Percentiles rank a stretch among this genome's conserved stretches.
These are phyloP conservation scores for Xenopus borealis DNA, from an alignment of 2,113 vertebrate genomes.

Conservation along the genomic window DNA sequence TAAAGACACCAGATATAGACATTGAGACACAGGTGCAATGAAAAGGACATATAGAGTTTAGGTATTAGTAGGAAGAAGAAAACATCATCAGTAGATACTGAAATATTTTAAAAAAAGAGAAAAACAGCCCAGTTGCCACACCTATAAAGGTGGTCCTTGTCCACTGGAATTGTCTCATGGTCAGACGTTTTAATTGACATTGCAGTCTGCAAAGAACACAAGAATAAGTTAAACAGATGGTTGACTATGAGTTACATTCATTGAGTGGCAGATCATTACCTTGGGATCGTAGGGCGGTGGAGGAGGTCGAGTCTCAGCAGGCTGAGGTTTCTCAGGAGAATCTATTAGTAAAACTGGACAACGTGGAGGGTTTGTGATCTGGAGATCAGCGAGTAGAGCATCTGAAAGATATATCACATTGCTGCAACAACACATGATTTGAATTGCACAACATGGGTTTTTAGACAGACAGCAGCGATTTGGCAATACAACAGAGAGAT, in stretches of 20 bases:
- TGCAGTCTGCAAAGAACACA: not conserved
- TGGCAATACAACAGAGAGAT: too few species aligned
- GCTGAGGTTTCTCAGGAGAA: not conserved
- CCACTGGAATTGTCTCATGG: not conserved
- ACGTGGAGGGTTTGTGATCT: conserved; percentile 16
- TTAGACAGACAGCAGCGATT: too few species aligned
- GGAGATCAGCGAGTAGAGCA: conserved; percentile 20
- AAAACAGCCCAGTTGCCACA: not conserved
- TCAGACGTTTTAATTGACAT: not conserved
- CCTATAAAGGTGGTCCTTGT: conserved; percentile 30
- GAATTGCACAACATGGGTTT: too few species aligned
- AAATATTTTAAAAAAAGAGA: not conserved
- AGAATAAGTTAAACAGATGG: not conserved
- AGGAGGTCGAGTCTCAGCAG: conserved; percentile 1
- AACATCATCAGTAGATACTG: too few species aligned
- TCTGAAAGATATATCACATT: not conserved
- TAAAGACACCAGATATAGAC: not conserved
- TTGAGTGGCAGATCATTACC: not conserved
- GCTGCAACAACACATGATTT: not conserved
- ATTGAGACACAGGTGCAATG: conserved; percentile 53
- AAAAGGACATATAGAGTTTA: conserved; percentile 45
- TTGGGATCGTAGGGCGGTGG: conserved; percentile 21
- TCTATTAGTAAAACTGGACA: conserved; percentile 27
- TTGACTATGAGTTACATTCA: not conserved
- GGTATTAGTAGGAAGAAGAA: not conserved